A percentile compares a stretch with the other conserved stretches of the same genome.
Conservation (phyloP, 2,113 vertebrate genomes). For the Nesospiza acunhae region DNA sequence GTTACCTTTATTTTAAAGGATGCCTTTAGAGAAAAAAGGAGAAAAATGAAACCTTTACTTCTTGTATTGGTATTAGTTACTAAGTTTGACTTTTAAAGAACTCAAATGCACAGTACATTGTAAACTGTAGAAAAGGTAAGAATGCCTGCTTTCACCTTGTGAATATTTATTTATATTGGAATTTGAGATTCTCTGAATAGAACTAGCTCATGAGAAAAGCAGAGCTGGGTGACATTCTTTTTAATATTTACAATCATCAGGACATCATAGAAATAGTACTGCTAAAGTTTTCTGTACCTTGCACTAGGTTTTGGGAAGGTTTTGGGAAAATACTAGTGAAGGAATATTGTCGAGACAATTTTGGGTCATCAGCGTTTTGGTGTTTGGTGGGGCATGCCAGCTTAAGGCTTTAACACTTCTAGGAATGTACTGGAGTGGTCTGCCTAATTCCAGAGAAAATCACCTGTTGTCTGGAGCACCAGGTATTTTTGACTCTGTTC, state of each 20-base stretch:
- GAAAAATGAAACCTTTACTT: not conserved
- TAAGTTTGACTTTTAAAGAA: not conserved
- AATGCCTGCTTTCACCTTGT: not conserved
- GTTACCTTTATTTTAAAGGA: not conserved
- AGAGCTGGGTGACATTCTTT: not conserved
- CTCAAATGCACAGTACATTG: not conserved
- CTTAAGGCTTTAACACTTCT: not conserved
- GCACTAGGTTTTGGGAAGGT: not conserved
- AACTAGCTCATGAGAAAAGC: not conserved
- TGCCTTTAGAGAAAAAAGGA: not conserved
- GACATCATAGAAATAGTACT: not conserved
- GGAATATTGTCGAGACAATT: not conserved
- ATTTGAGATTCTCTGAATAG: not conserved
- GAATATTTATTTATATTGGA: not conserved
- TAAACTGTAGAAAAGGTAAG: not conserved
- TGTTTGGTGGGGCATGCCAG: not conserved
- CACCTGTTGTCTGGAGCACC: not conserved
- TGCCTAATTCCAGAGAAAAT: not conserved
- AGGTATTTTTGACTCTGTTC: not conserved
- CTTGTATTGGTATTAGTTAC: not conserved
- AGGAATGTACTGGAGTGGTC: not conserved
- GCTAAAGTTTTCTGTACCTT: not conserved
- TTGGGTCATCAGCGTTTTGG: not conserved
- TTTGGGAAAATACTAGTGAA: not conserved
- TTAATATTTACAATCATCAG: not conserved